Conservation (phyloP, 1,140 invertebrate genomes). For the Anastrepha ludens region DNA sequence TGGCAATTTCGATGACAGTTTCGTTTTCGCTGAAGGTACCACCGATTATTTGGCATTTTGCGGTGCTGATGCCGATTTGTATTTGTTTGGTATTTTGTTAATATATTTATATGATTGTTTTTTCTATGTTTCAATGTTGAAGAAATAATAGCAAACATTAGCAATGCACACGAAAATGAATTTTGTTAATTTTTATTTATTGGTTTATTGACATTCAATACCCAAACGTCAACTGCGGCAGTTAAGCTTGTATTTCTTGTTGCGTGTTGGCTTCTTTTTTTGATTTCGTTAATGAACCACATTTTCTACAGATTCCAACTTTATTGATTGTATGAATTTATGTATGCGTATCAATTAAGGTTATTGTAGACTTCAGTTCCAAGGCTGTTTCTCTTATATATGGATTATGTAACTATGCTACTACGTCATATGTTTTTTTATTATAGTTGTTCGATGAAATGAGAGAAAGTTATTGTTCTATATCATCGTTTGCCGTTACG, state of each 20-base stretch:
- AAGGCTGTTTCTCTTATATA: conserved; percentile 28
- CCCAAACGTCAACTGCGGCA: neutral
- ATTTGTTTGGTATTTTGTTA: neutral
- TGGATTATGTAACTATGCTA: neutral
- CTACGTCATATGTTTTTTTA: neutral
- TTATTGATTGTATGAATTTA: neutral
- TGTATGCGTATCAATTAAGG: conserved; percentile 56
- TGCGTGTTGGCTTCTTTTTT: neutral
- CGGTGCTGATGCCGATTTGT: neutral
- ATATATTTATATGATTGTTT: conserved; percentile 11
- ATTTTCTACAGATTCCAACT: neutral
- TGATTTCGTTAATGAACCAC: conserved; percentile 3
- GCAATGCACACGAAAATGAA: neutral
- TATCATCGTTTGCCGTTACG: too few species aligned
- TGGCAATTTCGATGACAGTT: conserved; percentile 51
- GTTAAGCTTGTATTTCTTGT: neutral
- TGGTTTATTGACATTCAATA: neutral
- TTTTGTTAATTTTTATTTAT: conserved; percentile 11
- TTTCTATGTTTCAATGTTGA: conserved; percentile 20
- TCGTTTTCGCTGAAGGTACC: conserved; percentile 53
- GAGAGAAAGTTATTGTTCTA: neutral
- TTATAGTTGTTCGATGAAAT: neutral
- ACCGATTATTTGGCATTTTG: conserved; percentile 4
- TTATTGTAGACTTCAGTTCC: conserved; percentile 61
- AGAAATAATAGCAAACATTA: neutral